Evolutionary conservation across 2,888 invertebrate genomes (phyloP), one percentile per base, ranked within the genome.

Genomic region (Conops quadrifasciatus): DNA sequence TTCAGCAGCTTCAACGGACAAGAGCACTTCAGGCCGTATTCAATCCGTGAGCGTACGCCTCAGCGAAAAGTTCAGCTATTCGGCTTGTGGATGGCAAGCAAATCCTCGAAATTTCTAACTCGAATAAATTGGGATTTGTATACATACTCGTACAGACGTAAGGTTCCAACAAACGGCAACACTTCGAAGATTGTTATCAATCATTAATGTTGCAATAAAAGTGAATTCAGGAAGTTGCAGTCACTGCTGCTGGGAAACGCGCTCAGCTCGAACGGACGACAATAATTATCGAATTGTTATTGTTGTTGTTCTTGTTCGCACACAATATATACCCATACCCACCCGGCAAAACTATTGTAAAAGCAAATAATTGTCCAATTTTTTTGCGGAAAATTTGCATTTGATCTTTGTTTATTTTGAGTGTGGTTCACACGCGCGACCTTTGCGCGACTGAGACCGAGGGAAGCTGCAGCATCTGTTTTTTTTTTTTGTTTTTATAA

Each of bases 31-130:
- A 56, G 53, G 16, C 16, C 24, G 58, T 36, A 66, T 64, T 73
- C 73, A 73, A 68, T 72, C 45, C 70, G 63, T 47, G 67, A 72
- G 60, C 71, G 73, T 64, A 67, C 72, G 71, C 71, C 74, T 72
- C 71, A 47, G 60, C 30, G 74, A 51, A 53, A 70, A 71, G 74
- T 74, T 70, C 59, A 62, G 51, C 19, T 30, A 19, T 36, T 51
- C 60, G 51, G 16, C 26, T n/a, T 19, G 67, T 67, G 24, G 60
- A 26, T n/a, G 28, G 36, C 51, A 56, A 56, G 15, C 56, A 53
- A 56, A 30, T 13, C 30, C 30, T 28, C 16, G 49, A 51, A 49
- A 62, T 19, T 62, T 21, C n/a, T 15, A 26, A 45, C 24, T 43
- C 36, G 13, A 26, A 15, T 19, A 21, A 26, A n/a, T n/a, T 36